Percentiles rank a stretch among this genome's conserved stretches.
Evolutionary conservation across 2,113 vertebrate species (phyloP).

Genomic region (Chauna torquata): DNA sequence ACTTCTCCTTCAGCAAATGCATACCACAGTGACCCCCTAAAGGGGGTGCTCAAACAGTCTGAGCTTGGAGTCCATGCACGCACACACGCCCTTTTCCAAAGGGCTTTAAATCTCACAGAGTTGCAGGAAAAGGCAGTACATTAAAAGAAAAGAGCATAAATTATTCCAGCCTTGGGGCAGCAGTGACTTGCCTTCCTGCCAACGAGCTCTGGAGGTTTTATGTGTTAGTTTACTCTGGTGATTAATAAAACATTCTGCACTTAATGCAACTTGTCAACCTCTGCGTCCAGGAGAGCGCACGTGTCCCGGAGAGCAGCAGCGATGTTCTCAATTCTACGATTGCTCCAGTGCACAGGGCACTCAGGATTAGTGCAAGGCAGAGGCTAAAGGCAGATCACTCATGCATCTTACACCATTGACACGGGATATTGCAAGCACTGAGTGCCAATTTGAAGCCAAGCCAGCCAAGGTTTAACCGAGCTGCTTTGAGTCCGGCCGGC

Average conservation of each 20-base stretch:
- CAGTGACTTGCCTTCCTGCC: background rate
- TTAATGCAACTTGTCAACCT: background rate
- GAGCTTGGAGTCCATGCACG: background rate
- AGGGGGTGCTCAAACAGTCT: background rate
- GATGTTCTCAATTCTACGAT: rapidly evolving
- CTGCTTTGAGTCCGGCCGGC: background rate
- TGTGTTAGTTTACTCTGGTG: background rate
- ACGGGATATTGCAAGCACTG: rapidly evolving
- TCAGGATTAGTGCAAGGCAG: background rate
- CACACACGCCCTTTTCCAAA: background rate
- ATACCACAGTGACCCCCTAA: background rate
- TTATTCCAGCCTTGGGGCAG: background rate
- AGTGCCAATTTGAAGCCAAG: rapidly evolving
- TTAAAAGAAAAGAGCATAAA: background rate
- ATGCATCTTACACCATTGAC: rapidly evolving
- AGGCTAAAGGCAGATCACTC: background rate
- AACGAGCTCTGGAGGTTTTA: background rate
- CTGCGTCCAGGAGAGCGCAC: background rate
- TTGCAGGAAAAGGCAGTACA: background rate
- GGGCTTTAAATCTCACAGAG: background rate
- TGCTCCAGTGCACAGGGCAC: rapidly evolving
- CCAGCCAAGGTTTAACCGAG: background rate
- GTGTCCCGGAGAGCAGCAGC: background rate
- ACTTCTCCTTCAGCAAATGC: background rate
- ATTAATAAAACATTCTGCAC: constrained; percentile 6